Evolutionary conservation across 1,140 invertebrate genomes (phyloP), one percentile per base, ranked within the genome.

Genomic region (Nasonia giraulti): DNA sequence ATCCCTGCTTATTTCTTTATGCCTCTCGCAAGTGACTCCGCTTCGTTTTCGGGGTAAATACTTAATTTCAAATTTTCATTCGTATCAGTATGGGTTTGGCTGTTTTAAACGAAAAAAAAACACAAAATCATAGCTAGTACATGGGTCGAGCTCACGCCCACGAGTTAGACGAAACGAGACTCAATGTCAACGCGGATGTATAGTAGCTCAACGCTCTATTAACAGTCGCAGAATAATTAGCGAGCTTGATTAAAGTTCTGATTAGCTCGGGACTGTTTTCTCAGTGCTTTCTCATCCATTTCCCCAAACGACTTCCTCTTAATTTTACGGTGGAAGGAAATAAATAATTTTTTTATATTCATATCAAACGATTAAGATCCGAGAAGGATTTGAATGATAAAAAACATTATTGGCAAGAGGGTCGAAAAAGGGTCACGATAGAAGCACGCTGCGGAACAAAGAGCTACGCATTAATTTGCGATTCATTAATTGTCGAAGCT

Each of bases 171-270:
- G 20, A n/a, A 62, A 44, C 40, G 40, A 44, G 40, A 44, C 40
- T 7, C 40, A 44, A 44, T 8, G 40, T 44, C 10, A 44, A 44
- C 40, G 40, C 8, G 0, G 40, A 44, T 44, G 40, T 44, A 44
- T 44, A 44, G 0, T 8, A 10, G 40, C 10, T 44, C 7, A 7
- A 44, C 40, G 37, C 40, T 55, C 44, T 37, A 5, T 82, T 82
- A 82, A 74, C 71, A 82, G 69, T 71, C 12, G 37, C 80, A 47
- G 31, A 27, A 20, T 82, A 75, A 82, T 82, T 82, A 62, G 37
- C 7, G 44, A 2, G 55, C 47, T 82, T 82, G 17, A 75, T 82
- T 62, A 62, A 82, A 71, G 71, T 55, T 74, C 23, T 44, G 44
- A 55, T 82, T 82, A 74, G 10, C 80, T 31, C 6, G 33, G 5